phyloP scores from a whole-genome alignment of 2,888 invertebrate genomes.

The Pyrrhosoma nymphula region DNA sequence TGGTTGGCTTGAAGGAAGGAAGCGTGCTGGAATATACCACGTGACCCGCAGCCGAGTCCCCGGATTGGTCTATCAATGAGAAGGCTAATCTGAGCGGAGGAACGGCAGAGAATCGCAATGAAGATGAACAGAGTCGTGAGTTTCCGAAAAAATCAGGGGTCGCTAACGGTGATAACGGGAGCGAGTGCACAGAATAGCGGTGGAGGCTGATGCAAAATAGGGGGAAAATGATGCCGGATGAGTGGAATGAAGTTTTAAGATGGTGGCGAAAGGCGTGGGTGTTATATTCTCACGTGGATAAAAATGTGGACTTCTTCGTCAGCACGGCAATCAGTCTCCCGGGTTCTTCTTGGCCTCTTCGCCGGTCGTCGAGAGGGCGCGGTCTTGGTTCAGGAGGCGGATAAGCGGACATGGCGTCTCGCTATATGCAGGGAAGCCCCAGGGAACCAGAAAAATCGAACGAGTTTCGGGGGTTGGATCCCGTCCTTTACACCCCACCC shows the following conservation, averaged over 20 bases:
- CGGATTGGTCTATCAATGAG: conserved; percentile 32
- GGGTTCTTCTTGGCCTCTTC: background rate
- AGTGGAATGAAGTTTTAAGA: background rate
- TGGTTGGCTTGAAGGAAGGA: conserved; percentile 20
- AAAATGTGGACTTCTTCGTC: conserved; percentile 8
- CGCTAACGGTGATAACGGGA: background rate
- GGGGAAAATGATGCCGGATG: background rate
- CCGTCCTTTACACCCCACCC: background rate
- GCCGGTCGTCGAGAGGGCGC: background rate
- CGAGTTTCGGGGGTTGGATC: background rate
- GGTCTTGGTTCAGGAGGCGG: background rate
- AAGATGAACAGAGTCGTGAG: background rate
- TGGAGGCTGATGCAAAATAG: too few species aligned
- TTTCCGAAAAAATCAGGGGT: background rate
- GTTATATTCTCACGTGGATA: conserved; percentile 4
- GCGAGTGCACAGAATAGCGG: background rate
- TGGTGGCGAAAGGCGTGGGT: background rate
- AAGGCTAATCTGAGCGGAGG: background rate
- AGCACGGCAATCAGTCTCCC: conserved; percentile 17
- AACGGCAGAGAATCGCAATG: background rate
- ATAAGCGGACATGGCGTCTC: background rate
- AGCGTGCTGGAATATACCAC: background rate
- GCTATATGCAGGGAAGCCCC: conserved; percentile 29
- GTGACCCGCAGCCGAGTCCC: background rate
- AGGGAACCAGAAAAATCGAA: conserved; percentile 60